These are phyloP conservation scores for Calypte anna DNA, from an alignment of 2,113 vertebrate genomes.

Conservation along the genomic window DNA sequence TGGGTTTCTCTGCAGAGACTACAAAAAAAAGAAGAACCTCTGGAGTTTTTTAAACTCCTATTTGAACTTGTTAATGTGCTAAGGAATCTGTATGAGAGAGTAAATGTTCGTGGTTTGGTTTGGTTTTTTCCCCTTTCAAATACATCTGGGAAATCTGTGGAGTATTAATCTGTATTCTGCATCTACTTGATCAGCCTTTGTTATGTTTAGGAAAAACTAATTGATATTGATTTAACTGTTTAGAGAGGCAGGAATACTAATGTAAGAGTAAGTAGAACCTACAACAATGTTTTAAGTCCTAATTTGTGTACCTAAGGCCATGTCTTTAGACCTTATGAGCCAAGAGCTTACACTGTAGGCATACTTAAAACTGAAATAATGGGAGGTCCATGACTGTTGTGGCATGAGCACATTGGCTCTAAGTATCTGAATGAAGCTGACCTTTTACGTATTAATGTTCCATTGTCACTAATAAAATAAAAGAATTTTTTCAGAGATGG, in stretches of 20 bases:
- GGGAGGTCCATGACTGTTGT: not conserved
- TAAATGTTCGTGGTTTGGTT: not conserved
- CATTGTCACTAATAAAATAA: constrained; percentile 53
- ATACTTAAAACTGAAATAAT: constrained; percentile 20
- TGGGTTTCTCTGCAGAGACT: not conserved
- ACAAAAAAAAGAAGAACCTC: not conserved
- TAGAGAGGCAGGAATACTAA: not conserved
- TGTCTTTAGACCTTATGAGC: not conserved
- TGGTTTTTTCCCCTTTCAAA: not conserved
- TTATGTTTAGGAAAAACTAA: not conserved
- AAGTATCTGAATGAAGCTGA: constrained; percentile 54
- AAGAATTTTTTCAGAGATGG: constrained; percentile 19
- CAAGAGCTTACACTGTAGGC: not conserved
- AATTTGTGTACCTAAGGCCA: not conserved
- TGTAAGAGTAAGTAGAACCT: not conserved
- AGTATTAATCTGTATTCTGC: not conserved
- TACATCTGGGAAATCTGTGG: not conserved
- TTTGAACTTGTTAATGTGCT: not conserved
- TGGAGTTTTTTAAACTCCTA: not conserved
- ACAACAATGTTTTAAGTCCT: not conserved
- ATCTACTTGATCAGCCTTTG: not conserved
- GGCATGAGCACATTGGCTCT: not conserved
- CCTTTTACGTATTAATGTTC: constrained; percentile 50
- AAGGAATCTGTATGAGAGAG: not conserved
- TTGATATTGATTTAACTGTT: not conserved